Percentiles rank a stretch among this genome's conserved stretches.
phyloP scores from a whole-genome alignment of 2,113 vertebrate species.

The Opisthocomus hoazin region DNA sequence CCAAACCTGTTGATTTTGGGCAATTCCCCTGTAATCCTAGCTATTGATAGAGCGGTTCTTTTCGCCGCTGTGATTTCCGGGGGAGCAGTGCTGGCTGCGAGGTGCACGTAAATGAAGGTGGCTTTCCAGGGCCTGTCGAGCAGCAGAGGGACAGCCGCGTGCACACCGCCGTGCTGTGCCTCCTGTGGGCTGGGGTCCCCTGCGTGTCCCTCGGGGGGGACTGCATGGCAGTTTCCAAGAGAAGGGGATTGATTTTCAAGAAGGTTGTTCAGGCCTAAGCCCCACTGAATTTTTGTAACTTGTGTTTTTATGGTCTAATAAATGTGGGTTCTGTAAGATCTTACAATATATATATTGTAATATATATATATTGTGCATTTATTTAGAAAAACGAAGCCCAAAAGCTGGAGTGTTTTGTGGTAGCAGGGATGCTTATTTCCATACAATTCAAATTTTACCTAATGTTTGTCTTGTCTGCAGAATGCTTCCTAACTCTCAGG shows the following conservation, averaged over 20 bases:
- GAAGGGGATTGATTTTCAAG: background rate
- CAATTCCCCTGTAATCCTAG: background rate
- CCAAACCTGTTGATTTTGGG: background rate
- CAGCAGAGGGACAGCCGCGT: no score
- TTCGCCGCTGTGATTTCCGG: background rate
- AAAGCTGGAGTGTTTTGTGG: background rate
- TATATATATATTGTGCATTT: no score
- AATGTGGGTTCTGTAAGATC: background rate
- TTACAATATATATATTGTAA: fast-evolving
- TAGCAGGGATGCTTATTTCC: background rate
- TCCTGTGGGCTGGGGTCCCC: background rate
- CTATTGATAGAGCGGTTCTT: background rate
- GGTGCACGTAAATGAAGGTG: background rate
- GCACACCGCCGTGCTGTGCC: background rate
- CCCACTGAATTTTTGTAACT: background rate
- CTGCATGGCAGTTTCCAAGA: background rate
- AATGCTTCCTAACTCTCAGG: background rate
- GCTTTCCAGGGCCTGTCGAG: background rate
- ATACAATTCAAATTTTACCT: background rate
- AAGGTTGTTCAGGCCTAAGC: background rate
- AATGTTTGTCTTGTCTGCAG: background rate
- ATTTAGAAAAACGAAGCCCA: background rate
- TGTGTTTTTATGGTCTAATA: background rate
- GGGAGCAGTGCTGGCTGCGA: background rate
- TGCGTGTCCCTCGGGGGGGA: background rate